These are phyloP conservation scores for Littorina saxatilis DNA, from an alignment of 1,140 invertebrate species.

Conservation along the genomic window DNA sequence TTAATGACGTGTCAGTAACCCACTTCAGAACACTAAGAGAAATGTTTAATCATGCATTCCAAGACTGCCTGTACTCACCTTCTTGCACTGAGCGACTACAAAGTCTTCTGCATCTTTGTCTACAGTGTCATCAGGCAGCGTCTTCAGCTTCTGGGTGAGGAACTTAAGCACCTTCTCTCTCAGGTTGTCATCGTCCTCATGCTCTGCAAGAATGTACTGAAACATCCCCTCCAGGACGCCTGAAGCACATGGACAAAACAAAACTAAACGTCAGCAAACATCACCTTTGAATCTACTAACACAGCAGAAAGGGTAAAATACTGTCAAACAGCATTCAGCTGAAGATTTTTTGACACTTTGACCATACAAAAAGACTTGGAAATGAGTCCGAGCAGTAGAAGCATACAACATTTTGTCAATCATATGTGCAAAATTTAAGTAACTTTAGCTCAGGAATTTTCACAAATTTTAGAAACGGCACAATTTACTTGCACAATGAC, in stretches of 20 bases:
- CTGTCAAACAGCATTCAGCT: background rate
- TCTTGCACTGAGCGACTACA: slow-evolving; percentile 90
- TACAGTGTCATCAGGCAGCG: slow-evolving; percentile 85
- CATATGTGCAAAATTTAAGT: too few species aligned
- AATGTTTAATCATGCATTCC: too few species aligned
- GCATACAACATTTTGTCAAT: too few species aligned
- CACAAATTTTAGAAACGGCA: too few species aligned
- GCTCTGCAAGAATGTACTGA: slow-evolving; percentile 87
- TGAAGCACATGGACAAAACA: slow-evolving; percentile 53
- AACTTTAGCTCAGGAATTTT: too few species aligned
- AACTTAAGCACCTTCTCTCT: slow-evolving; percentile 93
- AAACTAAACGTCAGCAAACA: slow-evolving; percentile 8
- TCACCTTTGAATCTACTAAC: background rate
- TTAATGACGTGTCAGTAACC: too few species aligned
- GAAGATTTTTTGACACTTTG: background rate
- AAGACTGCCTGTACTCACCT: slow-evolving; percentile 78
- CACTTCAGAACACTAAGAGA: too few species aligned
- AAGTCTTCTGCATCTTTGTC: slow-evolving; percentile 92
- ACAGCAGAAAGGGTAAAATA: background rate
- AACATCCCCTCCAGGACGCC: slow-evolving; percentile 88
- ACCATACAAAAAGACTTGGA: too few species aligned
- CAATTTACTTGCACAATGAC: too few species aligned
- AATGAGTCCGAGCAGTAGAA: too few species aligned
- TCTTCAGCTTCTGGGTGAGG: slow-evolving; percentile 88
- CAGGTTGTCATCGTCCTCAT: slow-evolving; percentile 77